Conservation (phyloP, 2,888 invertebrate genomes). For the Acanthopleura granulata region DNA sequence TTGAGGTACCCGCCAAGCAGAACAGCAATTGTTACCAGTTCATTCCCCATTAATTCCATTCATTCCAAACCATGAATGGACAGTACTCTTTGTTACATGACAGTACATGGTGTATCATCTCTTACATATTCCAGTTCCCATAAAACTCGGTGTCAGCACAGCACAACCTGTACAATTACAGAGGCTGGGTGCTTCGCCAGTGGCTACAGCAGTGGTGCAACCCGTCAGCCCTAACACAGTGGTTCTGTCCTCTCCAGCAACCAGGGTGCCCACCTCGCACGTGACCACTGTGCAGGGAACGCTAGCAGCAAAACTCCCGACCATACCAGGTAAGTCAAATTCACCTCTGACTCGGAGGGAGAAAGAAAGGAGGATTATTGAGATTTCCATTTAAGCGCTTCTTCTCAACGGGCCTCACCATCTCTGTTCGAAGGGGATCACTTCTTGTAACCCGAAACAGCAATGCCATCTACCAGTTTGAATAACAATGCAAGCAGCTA, state of each 20-base stretch:
- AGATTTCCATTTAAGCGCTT: neutral
- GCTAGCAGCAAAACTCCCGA: neutral
- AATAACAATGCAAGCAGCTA: too few relatives aligned
- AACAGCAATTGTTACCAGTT: too few relatives aligned
- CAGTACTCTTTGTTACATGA: too few relatives aligned
- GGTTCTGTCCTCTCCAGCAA: neutral
- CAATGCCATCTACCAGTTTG: too few relatives aligned
- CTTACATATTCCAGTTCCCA: neutral
- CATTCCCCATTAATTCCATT: too few relatives aligned
- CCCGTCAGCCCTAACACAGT: neutral
- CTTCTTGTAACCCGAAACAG: too few relatives aligned
- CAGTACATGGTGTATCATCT: too few relatives aligned
- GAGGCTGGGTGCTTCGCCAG: neutral
- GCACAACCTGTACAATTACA: neutral
- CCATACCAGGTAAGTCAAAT: neutral
- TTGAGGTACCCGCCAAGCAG: neutral
- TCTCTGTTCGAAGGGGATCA: too few relatives aligned
- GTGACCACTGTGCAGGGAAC: neutral
- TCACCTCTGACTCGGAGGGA: too few relatives aligned
- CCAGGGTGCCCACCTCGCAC: neutral
- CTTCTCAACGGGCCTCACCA: too few relatives aligned
- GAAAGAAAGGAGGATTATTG: too few relatives aligned
- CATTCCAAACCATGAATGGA: too few relatives aligned
- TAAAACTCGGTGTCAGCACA: neutral
- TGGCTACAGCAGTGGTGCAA: neutral